Conservation (phyloP, 1,140 invertebrate genomes). For the Colletes gigas region DNA sequence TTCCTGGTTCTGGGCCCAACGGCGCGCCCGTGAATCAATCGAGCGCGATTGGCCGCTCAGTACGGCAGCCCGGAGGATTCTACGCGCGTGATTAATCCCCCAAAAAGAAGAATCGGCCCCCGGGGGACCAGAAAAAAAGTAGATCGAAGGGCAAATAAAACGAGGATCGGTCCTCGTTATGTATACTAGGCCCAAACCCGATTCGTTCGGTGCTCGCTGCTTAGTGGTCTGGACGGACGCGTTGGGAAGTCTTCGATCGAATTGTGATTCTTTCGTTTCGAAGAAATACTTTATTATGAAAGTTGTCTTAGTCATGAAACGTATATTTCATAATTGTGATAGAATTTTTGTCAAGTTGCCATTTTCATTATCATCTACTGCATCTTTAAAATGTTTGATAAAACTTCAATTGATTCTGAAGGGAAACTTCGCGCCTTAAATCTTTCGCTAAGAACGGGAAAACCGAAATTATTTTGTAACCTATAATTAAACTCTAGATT, state of each 20-base stretch:
- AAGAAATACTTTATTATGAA: no score
- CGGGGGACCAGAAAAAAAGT: not conserved
- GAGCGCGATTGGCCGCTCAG: constrained; percentile 8
- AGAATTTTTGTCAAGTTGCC: no score
- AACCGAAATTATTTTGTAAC: no score
- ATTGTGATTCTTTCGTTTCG: not conserved
- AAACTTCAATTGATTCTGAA: no score
- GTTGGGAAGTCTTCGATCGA: not conserved
- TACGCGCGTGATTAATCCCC: constrained; percentile 33
- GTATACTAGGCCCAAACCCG: not conserved
- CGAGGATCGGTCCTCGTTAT: not conserved
- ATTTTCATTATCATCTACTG: no score
- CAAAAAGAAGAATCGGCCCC: constrained; percentile 3
- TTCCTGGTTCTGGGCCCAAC: constrained; percentile 25
- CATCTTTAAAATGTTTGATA: no score
- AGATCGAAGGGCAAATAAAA: not conserved
- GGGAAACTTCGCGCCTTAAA: no score
- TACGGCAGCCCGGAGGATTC: constrained; percentile 12
- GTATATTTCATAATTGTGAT: no score
- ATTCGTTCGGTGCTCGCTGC: not conserved
- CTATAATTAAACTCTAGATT: no score
- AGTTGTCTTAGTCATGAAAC: no score
- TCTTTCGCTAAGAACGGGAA: no score
- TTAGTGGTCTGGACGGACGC: not conserved
- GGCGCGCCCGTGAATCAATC: constrained; percentile 33